phyloP scores from a whole-genome alignment of 2,113 vertebrate species.

The Rhabdomys dilectus region DNA sequence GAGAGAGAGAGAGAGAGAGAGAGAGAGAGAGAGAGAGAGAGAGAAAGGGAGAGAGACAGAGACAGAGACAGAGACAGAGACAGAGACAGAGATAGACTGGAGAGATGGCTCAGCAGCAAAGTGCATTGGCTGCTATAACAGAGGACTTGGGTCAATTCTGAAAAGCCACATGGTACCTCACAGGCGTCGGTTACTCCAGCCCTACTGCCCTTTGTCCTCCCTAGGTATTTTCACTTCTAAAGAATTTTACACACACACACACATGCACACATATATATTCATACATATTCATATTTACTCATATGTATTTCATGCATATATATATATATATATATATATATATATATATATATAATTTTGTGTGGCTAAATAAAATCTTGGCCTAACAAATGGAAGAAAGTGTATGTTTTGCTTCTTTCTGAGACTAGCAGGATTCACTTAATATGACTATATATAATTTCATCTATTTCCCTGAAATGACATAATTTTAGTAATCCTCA shows the following conservation, averaged over 20 bases:
- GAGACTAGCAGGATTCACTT: neutral
- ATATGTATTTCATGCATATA: neutral
- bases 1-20: too few relatives aligned
- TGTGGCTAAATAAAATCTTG: neutral
- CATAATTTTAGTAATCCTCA: neutral
- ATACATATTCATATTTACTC: neutral
- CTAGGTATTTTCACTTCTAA: neutral
- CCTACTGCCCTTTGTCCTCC: neutral
- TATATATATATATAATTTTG: neutral
- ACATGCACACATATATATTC: neutral
- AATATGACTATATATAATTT: neutral
- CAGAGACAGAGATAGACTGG: neutral
- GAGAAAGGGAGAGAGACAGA: too few relatives aligned
- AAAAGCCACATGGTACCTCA: neutral
- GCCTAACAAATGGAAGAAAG: neutral
- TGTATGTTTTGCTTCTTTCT: neutral
- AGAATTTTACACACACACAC: neutral
- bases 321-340: neutral
- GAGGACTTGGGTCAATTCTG: neutral
- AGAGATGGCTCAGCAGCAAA: neutral
- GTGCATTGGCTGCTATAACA: neutral
- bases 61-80: too few relatives aligned
- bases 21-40: too few relatives aligned
- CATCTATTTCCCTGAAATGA: neutral
- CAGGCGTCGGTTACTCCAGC: neutral